Evolutionary conservation across 2,113 vertebrate genomes (phyloP), one percentile per base, ranked within the genome.

Genomic region (Oophaga pumilio): DNA sequence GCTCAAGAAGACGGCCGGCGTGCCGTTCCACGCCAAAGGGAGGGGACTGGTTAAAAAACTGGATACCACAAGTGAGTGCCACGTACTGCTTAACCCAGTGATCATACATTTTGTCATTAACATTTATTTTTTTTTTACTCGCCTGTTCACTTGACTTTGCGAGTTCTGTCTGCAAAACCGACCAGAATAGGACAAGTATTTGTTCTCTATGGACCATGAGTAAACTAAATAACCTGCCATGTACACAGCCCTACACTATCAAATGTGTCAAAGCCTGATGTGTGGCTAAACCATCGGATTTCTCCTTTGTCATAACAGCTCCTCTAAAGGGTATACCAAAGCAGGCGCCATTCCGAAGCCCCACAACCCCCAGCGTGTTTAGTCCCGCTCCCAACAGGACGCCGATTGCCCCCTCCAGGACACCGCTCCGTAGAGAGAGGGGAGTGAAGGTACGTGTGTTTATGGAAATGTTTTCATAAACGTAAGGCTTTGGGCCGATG

Each of bases 291-390:
- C 5, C 3, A 43, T 43, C 33, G 66, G 2, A 0, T 56, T 57
- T 60, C 53, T 59, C 33, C 15, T 80, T 33, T 20, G 18, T 7
- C 53, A 2, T 22, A 28, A 24, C 91, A 99, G 97, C 98, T 66
- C 98, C 98, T 1, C 97, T 99, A 71, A 99, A 97, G 92, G 98
- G 98, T 87, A 99, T 99, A 91, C 98, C 98, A 62, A 99, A 99
- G 93, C 95, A 96, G 92, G 97, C 97, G 7, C 97, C 98, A 0
- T 99, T 99, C 93, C 95, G 97, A 88, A 99, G 96, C 90, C 97
- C 98, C 71, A 96, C 97, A 1, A 93, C 97, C 6, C 97, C 98
- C 62, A 98, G 97, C 53, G 97, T 98, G 76, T 99, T 99, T 93
- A 98, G 96, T 91, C 97, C 98, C 5, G 93, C 97, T 14, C 97